phyloP scores from a whole-genome alignment of 1,140 invertebrate species.

The Heliconius himera region DNA sequence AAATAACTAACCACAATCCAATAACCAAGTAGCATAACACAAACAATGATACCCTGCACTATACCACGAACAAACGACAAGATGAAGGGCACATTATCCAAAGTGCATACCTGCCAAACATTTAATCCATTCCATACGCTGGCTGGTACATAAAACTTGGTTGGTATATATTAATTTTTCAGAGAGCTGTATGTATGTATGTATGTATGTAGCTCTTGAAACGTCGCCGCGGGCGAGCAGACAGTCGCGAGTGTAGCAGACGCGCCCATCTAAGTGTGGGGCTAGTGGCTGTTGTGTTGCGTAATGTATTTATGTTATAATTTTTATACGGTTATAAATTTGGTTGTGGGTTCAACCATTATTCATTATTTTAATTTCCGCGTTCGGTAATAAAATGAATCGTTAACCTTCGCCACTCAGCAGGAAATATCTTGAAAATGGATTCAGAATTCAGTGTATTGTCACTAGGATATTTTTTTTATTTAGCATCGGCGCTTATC shows the following conservation, averaged over 20 bases:
- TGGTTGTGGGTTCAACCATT: no score
- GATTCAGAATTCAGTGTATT: no score
- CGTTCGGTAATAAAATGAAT: no score
- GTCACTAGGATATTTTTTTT: no score
- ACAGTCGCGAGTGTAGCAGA: constrained; percentile 68
- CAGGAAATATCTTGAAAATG: no score
- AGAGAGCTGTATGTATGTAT: constrained; percentile 58
- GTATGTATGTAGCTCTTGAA: constrained; percentile 62
- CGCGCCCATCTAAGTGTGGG: constrained; percentile 51
- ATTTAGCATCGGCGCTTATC: no score
- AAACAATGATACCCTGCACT: background rate
- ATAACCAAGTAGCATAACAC: background rate
- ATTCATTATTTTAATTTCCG: no score
- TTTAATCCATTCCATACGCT: constrained; percentile 51
- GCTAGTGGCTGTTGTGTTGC: constrained; percentile 28
- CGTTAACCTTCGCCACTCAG: no score
- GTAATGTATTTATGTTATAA: background rate
- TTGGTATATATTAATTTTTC: constrained; percentile 76
- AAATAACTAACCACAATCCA: background rate
- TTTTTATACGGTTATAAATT: background rate
- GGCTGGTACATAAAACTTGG: constrained; percentile 53
- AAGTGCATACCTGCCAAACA: constrained; percentile 52
- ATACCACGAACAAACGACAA: constrained; percentile 36
- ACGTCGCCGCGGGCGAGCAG: constrained; percentile 73
- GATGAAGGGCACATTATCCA: constrained; percentile 46